Evolutionary conservation across 1,140 invertebrate species (phyloP), one percentile per base, ranked within the genome.

Genomic region (Galendromus occidentalis): DNA sequence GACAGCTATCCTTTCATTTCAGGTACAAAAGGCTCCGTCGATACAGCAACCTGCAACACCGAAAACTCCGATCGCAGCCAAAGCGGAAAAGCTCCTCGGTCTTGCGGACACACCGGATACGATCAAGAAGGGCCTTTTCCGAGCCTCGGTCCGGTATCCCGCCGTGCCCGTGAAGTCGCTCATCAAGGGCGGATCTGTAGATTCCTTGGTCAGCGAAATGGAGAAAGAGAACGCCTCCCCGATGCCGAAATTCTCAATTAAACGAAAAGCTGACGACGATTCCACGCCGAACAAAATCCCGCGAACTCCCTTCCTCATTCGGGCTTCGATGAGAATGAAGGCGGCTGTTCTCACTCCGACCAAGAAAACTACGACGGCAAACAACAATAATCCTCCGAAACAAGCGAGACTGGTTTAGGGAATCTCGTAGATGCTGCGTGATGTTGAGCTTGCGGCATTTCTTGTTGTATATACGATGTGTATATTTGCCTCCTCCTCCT

Each of bases 331-430:
- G 51, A 25, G 51, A 59, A 33, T 59, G 22, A 59, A 59, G 20
- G 51, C 51, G 17, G 51, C 51, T 25, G 51, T 59, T 29, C 51
- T 59, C 14, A 59, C 51, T n/a, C 51, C 51, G 51, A 59, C 51
- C 25, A 59, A 59, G 33, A 59, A 59, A 33, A 25, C 33, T 14
- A 25, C 22, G 14, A 22, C 51, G 25, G 9, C 2, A 5, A 59
- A 25, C 2, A 59, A 59, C 51, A 59, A 59, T 22, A 59, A 59
- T 22, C 14, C 51, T 29, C 12, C 9, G 4, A 59, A 59, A 25
- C 22, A 59, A 12, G 22, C 25, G 17, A 25, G 51, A 33, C 45
- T 47, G 28, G 28, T 47, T 28, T 47, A 47, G 28, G 28, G 9
- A 39, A 39, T 39, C 9, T 6, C 33, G 9, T 6, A 39, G 33